These are phyloP conservation scores for Anguilla anguilla DNA, from an alignment of 2,797 vertebrate genomes.

Conservation along the genomic window DNA sequence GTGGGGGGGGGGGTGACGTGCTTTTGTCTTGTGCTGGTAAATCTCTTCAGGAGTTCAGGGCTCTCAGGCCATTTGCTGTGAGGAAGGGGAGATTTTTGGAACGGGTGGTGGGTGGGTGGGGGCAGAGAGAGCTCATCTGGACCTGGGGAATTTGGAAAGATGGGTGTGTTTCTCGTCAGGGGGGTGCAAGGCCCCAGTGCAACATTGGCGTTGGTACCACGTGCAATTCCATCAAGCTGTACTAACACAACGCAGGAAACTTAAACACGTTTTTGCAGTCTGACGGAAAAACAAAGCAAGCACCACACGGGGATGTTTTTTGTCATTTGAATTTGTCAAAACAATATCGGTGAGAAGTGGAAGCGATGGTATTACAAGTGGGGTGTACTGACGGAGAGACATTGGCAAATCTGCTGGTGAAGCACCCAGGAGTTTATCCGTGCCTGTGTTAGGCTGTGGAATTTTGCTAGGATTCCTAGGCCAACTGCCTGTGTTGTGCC, in stretches of 20 bases:
- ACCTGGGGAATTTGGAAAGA: background rate
- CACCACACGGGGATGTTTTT: background rate
- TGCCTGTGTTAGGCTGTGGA: background rate
- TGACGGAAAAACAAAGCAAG: background rate
- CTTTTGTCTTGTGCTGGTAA: conserved; percentile 62
- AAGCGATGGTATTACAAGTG: background rate
- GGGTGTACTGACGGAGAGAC: background rate
- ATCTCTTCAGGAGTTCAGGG: conserved; percentile 49
- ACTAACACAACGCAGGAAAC: background rate
- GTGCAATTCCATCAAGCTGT: background rate
- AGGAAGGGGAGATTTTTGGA: background rate
- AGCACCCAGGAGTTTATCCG: background rate
- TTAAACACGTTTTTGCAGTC: background rate
- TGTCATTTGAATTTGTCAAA: background rate
- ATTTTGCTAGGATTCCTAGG: background rate
- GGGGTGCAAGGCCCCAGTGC: background rate
- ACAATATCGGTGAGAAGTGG: background rate
- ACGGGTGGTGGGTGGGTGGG: too few relatives aligned
- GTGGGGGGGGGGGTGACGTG: conserved; percentile 56
- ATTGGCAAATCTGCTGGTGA: background rate
- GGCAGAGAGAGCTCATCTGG: background rate
- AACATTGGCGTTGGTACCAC: too few relatives aligned
- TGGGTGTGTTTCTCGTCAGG: conserved; percentile 24
- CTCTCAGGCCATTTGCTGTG: background rate
- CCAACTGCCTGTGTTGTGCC: too few relatives aligned